A percentile compares a stretch with the other conserved stretches of the same genome.
Evolutionary conservation across 2,888 invertebrate species (phyloP).

Genomic region (Tridacna crocea): DNA sequence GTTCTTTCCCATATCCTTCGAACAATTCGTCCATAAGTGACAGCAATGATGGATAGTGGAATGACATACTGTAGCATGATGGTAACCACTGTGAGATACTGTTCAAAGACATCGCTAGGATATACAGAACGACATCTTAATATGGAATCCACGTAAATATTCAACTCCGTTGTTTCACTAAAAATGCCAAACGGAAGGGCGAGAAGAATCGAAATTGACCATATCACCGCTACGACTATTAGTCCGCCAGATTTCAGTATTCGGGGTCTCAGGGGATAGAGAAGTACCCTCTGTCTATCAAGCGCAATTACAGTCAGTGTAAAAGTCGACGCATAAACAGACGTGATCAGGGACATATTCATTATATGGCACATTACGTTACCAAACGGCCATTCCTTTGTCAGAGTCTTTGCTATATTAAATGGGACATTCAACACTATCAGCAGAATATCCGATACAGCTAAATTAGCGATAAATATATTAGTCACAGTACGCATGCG

Average conservation of each 20-base stretch:
- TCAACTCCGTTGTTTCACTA: conserved; percentile 72
- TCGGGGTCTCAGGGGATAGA: conserved; percentile 84
- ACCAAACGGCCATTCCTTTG: conserved; percentile 85
- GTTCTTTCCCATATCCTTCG: conserved; percentile 81
- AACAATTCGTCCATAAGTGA: conserved; percentile 83
- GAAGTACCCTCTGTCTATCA: conserved; percentile 84
- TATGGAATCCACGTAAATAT: conserved; percentile 62
- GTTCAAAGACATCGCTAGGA: conserved; percentile 78
- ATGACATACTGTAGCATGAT: conserved; percentile 84
- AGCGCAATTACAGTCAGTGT: conserved; percentile 85
- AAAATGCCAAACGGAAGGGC: conserved; percentile 84
- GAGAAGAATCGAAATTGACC: conserved; percentile 80
- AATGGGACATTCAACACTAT: conserved; percentile 84
- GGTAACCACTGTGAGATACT: conserved; percentile 83
- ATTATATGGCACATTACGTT: conserved; percentile 83
- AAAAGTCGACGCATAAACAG: conserved; percentile 85
- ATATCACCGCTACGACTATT: conserved; percentile 81
- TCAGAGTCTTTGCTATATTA: conserved; percentile 83
- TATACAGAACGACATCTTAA: conserved; percentile 82
- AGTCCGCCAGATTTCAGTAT: conserved; percentile 82
- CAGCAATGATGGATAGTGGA: conserved; percentile 83
- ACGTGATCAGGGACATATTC: conserved; percentile 84
- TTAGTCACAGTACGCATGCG: conserved; percentile 82
- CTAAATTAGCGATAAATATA: conserved; percentile 81
- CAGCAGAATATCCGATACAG: conserved; percentile 78